A percentile compares a stretch with the other conserved stretches of the same genome.
phyloP scores from a whole-genome alignment of 2,888 invertebrate genomes.

The Crepidodera aurea region DNA sequence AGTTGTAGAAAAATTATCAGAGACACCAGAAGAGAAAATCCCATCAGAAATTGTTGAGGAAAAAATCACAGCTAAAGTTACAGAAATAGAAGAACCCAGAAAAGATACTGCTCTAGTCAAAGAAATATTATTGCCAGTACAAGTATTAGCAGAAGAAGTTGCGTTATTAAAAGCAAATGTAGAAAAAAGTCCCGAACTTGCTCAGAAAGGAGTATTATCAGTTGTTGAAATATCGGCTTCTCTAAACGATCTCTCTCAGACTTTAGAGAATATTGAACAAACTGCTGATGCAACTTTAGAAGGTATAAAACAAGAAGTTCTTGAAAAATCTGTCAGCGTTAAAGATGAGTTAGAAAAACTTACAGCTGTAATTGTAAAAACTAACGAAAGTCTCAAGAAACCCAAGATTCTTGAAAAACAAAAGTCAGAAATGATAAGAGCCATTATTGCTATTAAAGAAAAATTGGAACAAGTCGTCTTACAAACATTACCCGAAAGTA shows the following conservation, averaged over 20 bases:
- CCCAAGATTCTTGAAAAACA: constrained; percentile 19
- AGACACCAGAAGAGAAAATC: neutral
- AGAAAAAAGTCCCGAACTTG: constrained; percentile 24
- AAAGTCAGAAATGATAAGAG: constrained; percentile 9
- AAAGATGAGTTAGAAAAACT: constrained; percentile 25
- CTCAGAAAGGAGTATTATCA: constrained; percentile 36
- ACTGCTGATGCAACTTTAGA: constrained; percentile 8
- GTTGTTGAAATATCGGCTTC: constrained; percentile 32
- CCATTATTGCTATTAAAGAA: constrained; percentile 14
- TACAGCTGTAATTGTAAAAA: constrained; percentile 18
- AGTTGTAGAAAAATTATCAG: neutral
- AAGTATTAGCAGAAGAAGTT: neutral
- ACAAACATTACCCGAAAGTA: constrained; percentile 24
- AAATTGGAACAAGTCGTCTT: constrained; percentile 27
- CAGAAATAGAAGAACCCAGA: neutral
- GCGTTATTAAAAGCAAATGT: constrained; percentile 33
- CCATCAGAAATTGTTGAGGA: too few species aligned
- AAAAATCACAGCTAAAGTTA: neutral
- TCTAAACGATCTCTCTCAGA: constrained; percentile 24
- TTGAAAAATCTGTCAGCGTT: constrained; percentile 7
- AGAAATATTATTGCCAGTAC: constrained; percentile 9
- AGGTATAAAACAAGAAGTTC: constrained; percentile 26
- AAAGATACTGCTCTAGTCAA: constrained; percentile 12
- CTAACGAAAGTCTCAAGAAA: constrained; percentile 9
- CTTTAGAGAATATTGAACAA: constrained; percentile 20